Base-by-base conservation (phyloP, 53 echinoderm and acorn worm genomes). In the Hippasteria phrygiana region DNA sequence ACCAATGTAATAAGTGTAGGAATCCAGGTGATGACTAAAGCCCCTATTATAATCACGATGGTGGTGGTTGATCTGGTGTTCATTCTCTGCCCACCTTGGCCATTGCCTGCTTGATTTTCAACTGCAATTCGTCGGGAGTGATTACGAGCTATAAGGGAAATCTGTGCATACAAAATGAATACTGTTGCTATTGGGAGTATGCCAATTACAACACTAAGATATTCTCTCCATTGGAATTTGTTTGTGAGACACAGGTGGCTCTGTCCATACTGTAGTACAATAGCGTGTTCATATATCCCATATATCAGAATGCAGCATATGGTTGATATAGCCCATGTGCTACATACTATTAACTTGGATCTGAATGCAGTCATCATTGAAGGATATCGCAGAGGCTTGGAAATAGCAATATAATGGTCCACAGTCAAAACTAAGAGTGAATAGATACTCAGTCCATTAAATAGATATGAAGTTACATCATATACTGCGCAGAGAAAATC, bases 1-100 rank as follows among this genome's bases (percentile, higher is more conserved):
- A 11, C 37, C 1, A 35, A 65, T 1, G 0, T 18, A 5, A 35
- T 67, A 33, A 36, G 11, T 35, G 37, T 0, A 35, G 69, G 69
- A 33, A 67, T 67, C 69, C 69, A 67, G 33, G 69, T 67, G 37
- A 67, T 67, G 69, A 36, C 26, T 18, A 67, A 35, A 35, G 69
- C 34, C 37, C 69, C 69, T 18, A 35, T 67, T 35, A 67, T 67
- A 26, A 67, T 67, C 33, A 67, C 14, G 69, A 67, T 67, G 35
- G 69, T 67, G 69, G 69, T 67, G 69, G 69, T 67, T 67, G 69
- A 67, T 67, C 69, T 67, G 69, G 34, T 67, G 69, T 67, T 67
- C 34, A 67, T 36, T 67, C 69, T 67, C 69, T 67, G 69, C 2
- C 69, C 69, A 67, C 69, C 69, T 67, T 67, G 69, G 10, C 69